Evolutionary conservation across 2,888 invertebrate genomes (phyloP).

Genomic region (Zygothrica quintamaculata): DNA sequence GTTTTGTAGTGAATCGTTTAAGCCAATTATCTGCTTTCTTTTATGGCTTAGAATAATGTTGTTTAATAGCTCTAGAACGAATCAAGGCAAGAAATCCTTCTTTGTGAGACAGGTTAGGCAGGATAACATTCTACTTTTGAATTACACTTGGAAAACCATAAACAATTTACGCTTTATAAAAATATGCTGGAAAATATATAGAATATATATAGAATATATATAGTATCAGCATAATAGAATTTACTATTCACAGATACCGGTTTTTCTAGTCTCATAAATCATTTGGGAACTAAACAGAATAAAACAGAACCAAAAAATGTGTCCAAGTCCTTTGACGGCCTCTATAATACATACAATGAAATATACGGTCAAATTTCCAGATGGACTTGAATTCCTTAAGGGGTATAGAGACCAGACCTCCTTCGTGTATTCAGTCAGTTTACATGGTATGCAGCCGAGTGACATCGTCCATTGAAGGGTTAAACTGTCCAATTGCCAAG

Average conservation of each 20-base stretch:
- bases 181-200: too few relatives aligned
- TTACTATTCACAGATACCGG: conserved; percentile 46
- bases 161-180: too few relatives aligned
- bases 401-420: conserved; percentile 14
- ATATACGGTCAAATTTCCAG: conserved; percentile 46
- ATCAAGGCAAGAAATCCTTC: too few relatives aligned
- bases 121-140: too few relatives aligned
- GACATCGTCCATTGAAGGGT: conserved; percentile 68
- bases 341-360: conserved; percentile 22
- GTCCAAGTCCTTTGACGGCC: conserved; percentile 38
- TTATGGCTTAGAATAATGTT: too few relatives aligned
- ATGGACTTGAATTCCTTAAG: conserved; percentile 37
- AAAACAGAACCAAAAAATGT: conserved; percentile 53
- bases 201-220: too few relatives aligned
- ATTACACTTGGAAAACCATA: too few relatives aligned
- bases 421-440: conserved; percentile 29
- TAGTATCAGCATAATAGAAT: background rate
- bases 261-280: conserved; percentile 71
- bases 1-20: too few relatives aligned
- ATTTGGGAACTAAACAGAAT: conserved; percentile 8
- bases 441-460: conserved; percentile 42
- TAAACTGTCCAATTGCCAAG: conserved; percentile 74
- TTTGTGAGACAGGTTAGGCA: too few relatives aligned
- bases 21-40: too few relatives aligned
- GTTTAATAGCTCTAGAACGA: too few relatives aligned